These are phyloP conservation scores for Myanophis thanlyinensis DNA, from an alignment of 2,113 vertebrate species.

Conservation along the genomic window DNA sequence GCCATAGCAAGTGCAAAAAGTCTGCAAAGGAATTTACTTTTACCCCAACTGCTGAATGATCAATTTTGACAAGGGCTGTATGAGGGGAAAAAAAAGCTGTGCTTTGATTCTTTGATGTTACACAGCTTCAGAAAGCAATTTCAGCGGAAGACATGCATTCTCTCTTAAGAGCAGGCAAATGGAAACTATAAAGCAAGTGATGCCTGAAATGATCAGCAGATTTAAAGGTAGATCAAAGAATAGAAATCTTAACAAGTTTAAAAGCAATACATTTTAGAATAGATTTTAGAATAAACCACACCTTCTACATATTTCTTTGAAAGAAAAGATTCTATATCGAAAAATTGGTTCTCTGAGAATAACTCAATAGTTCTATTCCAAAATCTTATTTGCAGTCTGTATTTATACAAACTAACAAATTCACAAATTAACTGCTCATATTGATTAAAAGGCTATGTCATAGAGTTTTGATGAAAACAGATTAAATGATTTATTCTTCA, in stretches of 20 bases:
- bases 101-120: background rate
- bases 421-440: background rate
- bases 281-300: background rate
- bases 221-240: constrained; percentile 23
- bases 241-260: background rate
- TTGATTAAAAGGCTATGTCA: background rate
- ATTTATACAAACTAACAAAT: background rate
- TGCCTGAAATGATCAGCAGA: constrained; percentile 43
- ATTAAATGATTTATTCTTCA: background rate
- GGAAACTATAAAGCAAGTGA: constrained; percentile 43
- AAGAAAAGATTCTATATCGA: background rate
- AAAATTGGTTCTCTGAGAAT: background rate
- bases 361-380: background rate
- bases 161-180: constrained; percentile 15
- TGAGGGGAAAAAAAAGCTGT: background rate
- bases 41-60: background rate
- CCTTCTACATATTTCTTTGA: background rate
- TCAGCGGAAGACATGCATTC: constrained; percentile 27
- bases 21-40: background rate
- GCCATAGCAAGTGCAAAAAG: background rate
- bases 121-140: background rate
- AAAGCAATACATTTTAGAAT: background rate
- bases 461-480: background rate
- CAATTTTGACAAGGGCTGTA: background rate
- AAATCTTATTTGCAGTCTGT: rapidly evolving